phyloP scores from a whole-genome alignment of 2,797 vertebrate genomes.

The Peromyscus eremicus region DNA sequence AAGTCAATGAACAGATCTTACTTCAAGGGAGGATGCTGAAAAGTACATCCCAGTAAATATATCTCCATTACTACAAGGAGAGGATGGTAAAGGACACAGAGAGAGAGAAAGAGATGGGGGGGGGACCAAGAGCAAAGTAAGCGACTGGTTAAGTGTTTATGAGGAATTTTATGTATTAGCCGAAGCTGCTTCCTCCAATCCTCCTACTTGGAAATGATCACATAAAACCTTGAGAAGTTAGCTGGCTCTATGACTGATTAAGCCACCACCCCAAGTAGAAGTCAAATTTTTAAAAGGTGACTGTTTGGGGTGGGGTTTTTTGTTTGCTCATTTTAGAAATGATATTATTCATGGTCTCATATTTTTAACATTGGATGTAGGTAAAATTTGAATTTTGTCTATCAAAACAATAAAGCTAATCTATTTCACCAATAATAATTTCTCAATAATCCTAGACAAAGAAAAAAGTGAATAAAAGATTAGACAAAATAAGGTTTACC shows the following conservation, averaged over 20 bases:
- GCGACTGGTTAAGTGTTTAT: conserved; percentile 2
- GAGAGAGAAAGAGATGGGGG: neutral
- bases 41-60: neutral
- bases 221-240: neutral
- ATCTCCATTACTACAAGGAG: neutral
- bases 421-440: conserved; percentile 35
- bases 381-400: conserved; percentile 53
- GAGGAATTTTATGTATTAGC: conserved; percentile 2
- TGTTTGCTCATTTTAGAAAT: neutral
- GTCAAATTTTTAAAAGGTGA: neutral
- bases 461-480: neutral
- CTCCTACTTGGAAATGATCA: conserved; percentile 34
- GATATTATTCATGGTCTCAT: neutral
- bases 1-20: neutral
- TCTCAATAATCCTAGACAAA: neutral
- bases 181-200: conserved; percentile 46
- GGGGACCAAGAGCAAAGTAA: conserved; percentile 27
- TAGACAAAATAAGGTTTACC: conserved; percentile 18
- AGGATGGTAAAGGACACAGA: neutral
- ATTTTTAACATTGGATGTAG: conserved; percentile 24
- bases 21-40: neutral
- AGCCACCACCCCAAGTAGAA: neutral
- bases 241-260: neutral
- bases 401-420: conserved; percentile 33
- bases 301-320: neutral